phyloP scores from a whole-genome alignment of 2,888 invertebrate genomes.

The Aphidius colemani region DNA sequence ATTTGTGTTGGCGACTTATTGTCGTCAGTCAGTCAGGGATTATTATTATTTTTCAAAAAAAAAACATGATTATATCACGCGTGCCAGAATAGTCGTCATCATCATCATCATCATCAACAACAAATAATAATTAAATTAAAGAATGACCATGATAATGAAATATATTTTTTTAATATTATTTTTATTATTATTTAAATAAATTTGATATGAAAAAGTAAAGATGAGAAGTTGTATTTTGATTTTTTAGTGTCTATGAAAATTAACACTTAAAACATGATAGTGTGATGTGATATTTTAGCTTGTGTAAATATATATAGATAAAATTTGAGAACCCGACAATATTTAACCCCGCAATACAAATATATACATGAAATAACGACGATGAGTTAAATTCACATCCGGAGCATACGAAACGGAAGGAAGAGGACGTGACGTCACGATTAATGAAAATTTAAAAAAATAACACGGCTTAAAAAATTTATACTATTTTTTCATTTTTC shows the following conservation, averaged over 20 bases:
- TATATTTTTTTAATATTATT: too few species aligned
- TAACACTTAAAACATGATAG: too few species aligned
- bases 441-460: conserved; percentile 55
- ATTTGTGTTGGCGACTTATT: not conserved
- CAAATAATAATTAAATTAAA: too few species aligned
- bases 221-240: too few species aligned
- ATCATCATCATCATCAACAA: too few species aligned
- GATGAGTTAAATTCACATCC: conserved; percentile 55
- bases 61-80: conserved; percentile 8
- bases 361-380: conserved; percentile 10
- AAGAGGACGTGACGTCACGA: conserved; percentile 56
- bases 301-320: not conserved
- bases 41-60: too few species aligned
- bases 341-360: conserved; percentile 6
- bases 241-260: too few species aligned
- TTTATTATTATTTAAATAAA: too few species aligned
- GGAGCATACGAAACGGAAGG: conserved; percentile 38
- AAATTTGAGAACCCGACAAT: conserved; percentile 22
- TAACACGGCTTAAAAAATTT: conserved; percentile 26
- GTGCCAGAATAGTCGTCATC: conserved; percentile 1
- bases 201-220: too few species aligned
- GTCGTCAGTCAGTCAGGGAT: too few species aligned
- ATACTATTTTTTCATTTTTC: not conserved
- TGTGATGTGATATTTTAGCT: too few species aligned
- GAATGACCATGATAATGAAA: too few species aligned